These are phyloP conservation scores for Hippocampus kuda DNA, from an alignment of 2,797 vertebrate species.

Conservation along the genomic window DNA sequence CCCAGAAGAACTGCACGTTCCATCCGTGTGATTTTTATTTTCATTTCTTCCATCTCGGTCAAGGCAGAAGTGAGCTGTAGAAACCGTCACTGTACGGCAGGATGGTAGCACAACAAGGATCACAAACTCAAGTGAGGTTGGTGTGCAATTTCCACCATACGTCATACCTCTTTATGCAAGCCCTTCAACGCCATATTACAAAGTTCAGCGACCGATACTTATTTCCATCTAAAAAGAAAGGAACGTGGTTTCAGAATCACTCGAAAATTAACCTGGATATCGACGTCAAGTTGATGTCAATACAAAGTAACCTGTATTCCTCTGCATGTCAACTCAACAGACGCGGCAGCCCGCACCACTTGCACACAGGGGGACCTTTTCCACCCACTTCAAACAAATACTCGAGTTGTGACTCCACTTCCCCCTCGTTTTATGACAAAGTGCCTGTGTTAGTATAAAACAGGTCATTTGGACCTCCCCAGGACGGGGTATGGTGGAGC, in stretches of 20 bases:
- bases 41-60: slow-evolving; percentile 16
- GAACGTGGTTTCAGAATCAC: slow-evolving; percentile 43
- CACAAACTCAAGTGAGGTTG: slow-evolving; percentile 41
- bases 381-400: slow-evolving; percentile 61
- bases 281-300: slow-evolving; percentile 38
- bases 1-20: slow-evolving; percentile 9
- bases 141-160: slow-evolving; percentile 42
- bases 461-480: slow-evolving; percentile 74
- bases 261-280: slow-evolving; percentile 55
- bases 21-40: slow-evolving; percentile 20
- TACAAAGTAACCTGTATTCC: slow-evolving; percentile 41
- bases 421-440: slow-evolving; percentile 60
- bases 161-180: slow-evolving; percentile 53
- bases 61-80: not conserved
- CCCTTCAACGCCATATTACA: slow-evolving; percentile 57
- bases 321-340: slow-evolving; percentile 43
- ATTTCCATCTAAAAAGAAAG: slow-evolving; percentile 54
- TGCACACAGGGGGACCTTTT: slow-evolving; percentile 53
- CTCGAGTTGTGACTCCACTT: slow-evolving; percentile 62
- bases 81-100: not conserved
- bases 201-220: slow-evolving; percentile 37
- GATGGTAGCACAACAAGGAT: slow-evolving; percentile 17
- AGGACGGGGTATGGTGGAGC: slow-evolving; percentile 47
- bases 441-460: slow-evolving; percentile 69
- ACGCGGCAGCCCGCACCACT: slow-evolving; percentile 47